Conservation (phyloP, 2,797 vertebrate genomes). For the Pagetopsis macropterus region DNA sequence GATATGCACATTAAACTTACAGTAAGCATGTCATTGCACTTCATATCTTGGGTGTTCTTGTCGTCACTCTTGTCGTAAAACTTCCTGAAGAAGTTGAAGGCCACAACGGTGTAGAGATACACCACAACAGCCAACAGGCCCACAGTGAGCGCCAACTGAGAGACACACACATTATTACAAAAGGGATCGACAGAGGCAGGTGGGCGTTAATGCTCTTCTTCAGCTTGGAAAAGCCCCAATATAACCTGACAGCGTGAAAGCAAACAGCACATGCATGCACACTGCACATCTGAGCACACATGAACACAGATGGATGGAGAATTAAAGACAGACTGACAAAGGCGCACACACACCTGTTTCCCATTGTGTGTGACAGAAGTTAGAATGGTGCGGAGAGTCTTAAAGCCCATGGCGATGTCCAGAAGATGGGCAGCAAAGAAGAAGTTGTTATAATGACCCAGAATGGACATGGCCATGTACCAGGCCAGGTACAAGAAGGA, state of each 20-base stretch:
- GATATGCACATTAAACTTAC: constrained; percentile 66
- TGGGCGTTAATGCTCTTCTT: constrained; percentile 46
- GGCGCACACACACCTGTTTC: constrained; percentile 77
- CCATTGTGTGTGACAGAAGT: constrained; percentile 86
- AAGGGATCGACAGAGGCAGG: constrained; percentile 40
- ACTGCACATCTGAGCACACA: constrained; percentile 41
- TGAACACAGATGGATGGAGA: constrained; percentile 31
- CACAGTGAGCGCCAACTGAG: constrained; percentile 80
- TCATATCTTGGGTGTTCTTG: constrained; percentile 78
- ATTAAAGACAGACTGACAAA: constrained; percentile 5
- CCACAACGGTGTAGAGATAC: constrained; percentile 85
- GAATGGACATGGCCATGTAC: constrained; percentile 81
- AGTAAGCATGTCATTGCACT: constrained; percentile 85
- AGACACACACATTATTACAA: constrained; percentile 42
- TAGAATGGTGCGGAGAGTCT: constrained; percentile 84
- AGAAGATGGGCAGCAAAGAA: constrained; percentile 85
- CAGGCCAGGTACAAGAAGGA: constrained; percentile 83
- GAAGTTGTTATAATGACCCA: constrained; percentile 86
- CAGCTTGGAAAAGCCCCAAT: constrained; percentile 30
- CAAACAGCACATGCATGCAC: constrained; percentile 42
- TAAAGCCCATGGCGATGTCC: constrained; percentile 86
- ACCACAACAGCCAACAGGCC: constrained; percentile 84
- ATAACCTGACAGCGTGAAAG: constrained; percentile 40
- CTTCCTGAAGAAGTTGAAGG: constrained; percentile 86
- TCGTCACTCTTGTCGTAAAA: constrained; percentile 83